Base-by-base conservation (phyloP, 2,888 invertebrate species). In the Ellobium chinense region DNA sequence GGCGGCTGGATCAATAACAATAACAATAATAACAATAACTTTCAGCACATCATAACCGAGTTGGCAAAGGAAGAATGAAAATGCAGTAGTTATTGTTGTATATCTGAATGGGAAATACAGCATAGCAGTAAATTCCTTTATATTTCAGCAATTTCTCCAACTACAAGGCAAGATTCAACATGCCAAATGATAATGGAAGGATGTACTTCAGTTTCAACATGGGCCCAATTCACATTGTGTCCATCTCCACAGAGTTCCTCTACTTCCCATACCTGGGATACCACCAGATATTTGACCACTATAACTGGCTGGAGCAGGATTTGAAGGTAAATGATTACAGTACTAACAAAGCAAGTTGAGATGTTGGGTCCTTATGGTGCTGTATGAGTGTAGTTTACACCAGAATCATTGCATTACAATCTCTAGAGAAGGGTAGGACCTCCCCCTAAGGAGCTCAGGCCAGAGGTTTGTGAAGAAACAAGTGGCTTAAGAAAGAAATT, bases 231-330 rank as follows among this genome's bases (percentile, higher is more conserved):
- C 93, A 93, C 82, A 96, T 99, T 89, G 95, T 99, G 77, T 96
- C 96, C 34, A 95, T 99, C 88, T 97, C 97, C 82, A 98, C 99
- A 0, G 99, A 99, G 94, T 96, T 99, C 93, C 39, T 75, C 2
- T 99, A 98, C 94, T 99, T 96, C 93, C 94, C 96, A 58, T 94
- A 97, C 88, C 98, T 96, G 91, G 98, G 99, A 0, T 92, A 96
- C 62, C 95, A 96, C 88, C 96, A 96, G 83, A 87, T 89, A 21
- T 68, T 86, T 27, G 84, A 88, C 34, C 92, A 93, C 85, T 92
- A 96, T 91, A 94, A 96, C 75, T 99, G 98, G 98, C 94, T 99
- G 1, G 95, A 95, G 86, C 93, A 95, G 21, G 98, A 98, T 92
- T 94, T 99, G 62, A 93, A n/a, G 58, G 80, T 80, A 63, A 63